These are phyloP conservation scores for Cardiocondyla obscurior DNA, from an alignment of 1,140 invertebrate genomes.

Conservation along the genomic window DNA sequence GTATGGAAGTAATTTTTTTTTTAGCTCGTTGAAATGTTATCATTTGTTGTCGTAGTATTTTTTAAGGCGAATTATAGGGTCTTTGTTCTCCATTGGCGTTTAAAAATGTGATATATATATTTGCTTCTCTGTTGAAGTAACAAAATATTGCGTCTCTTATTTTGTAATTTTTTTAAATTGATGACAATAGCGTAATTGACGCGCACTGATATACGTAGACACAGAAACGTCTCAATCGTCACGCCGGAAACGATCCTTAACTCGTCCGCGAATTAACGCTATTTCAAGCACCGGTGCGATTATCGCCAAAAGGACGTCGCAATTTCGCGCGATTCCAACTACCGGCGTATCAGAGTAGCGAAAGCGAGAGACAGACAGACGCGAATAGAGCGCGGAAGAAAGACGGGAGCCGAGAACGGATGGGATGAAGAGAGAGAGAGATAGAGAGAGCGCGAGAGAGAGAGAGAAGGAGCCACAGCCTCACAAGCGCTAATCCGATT, in stretches of 20 bases:
- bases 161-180: background rate
- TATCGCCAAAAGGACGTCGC: conserved; percentile 52
- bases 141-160: background rate
- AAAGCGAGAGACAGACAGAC: conserved; percentile 25
- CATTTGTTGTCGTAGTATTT: background rate
- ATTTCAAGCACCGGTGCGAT: conserved; percentile 42
- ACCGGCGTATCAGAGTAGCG: conserved; percentile 34
- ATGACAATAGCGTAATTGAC: background rate
- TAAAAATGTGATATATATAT: background rate
- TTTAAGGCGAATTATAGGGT: background rate
- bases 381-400: background rate
- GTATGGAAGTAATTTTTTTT: background rate
- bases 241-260: conserved; percentile 47
- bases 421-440: conserved; percentile 24
- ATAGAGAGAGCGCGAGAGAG: conserved; percentile 44
- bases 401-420: conserved; percentile 20
- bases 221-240: conserved; percentile 41
- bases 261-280: conserved; percentile 53
- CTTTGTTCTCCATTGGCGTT: background rate
- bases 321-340: conserved; percentile 51
- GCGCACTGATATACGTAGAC: background rate
- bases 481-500: conserved; percentile 69
- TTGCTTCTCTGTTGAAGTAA: background rate
- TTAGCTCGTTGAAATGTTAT: background rate
- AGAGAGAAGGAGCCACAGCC: conserved; percentile 45